A percentile compares a stretch with the other conserved stretches of the same genome.
These are phyloP conservation scores for Lepidocyrtoides sp. DNA, from an alignment of 2,888 invertebrate species.

Conservation along the genomic window DNA sequence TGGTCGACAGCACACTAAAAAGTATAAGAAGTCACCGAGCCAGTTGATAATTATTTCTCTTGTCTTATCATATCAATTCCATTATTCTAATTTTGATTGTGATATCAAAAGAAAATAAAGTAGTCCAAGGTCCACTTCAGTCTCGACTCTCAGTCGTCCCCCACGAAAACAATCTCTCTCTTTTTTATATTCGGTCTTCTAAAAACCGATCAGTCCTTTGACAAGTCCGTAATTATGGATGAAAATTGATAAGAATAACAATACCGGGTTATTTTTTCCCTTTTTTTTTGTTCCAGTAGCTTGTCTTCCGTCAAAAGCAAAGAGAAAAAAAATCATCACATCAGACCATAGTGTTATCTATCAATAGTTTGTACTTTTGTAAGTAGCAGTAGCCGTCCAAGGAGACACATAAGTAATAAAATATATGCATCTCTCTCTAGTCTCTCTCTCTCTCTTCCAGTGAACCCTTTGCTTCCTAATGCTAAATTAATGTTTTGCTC, in stretches of 20 bases:
- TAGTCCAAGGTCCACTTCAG: constrained; percentile 65
- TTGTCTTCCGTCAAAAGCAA: background rate
- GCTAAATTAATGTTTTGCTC: constrained; percentile 39
- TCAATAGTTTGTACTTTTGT: too few species aligned
- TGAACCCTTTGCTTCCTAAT: constrained; percentile 7
- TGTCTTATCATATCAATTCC: constrained; percentile 71
- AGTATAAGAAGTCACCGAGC: constrained; percentile 11
- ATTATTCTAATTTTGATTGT: constrained; percentile 75
- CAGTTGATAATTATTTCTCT: constrained; percentile 32
- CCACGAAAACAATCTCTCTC: too few species aligned
- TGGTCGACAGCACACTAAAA: too few species aligned
- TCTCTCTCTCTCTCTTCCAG: too few species aligned
- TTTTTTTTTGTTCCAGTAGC: background rate
- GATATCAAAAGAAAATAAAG: constrained; percentile 38
- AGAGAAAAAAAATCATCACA: background rate
- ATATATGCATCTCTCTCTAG: too few species aligned
- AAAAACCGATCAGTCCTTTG: constrained; percentile 24
- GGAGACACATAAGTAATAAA: constrained; percentile 36
- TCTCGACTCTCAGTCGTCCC: constrained; percentile 28
- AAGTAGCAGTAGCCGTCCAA: background rate
- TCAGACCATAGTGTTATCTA: background rate
- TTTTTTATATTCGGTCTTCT: background rate
- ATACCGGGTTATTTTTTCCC: constrained; percentile 46
- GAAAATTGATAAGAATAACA: constrained; percentile 53
- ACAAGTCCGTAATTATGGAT: constrained; percentile 53